Base-by-base conservation (phyloP, 92 coral and sea anemone species). In the Diadumene lineata region DNA sequence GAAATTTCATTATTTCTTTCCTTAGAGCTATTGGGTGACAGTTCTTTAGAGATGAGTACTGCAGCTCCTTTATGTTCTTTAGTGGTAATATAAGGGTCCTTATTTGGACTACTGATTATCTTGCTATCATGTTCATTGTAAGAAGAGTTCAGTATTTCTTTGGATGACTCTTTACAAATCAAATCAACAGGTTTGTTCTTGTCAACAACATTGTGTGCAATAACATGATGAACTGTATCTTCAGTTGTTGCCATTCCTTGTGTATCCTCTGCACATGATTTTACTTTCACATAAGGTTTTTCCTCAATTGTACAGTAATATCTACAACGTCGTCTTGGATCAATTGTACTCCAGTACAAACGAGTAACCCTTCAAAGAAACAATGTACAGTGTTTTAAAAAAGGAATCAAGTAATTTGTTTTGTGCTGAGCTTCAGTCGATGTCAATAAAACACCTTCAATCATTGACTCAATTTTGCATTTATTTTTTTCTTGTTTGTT, bases 251-350 rank as follows among this genome's bases (percentile, higher is more conserved):
- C 75, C 65, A 82, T 29, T 2, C 75, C 83, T 61, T 30, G 43
- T 1, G 70, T 68, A n/a, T 85, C 85, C 56, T 64, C 72, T 3
- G 74, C 60, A 31, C 61, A 60, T 31, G 74, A 76, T 56, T 33
- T 64, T 27, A 34, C 58, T 60, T 29, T 56, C 9, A 65, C 32
- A 46, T 74, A 62, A 2, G 70, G 50, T 46, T 69, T 76, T 72
- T 81, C 88, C 26, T 82, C 82, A 50, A 88, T 81, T 13, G 83
- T 74, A 53, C 97, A 92, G 28, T 87, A 86, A 68, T 94, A 94
- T 3, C 89, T 70, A 66, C 92, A 86, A 15, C 98, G 90, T n/a
- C 85, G 94, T 18, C 79, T 89, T 27, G 98, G 98, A 73, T 94
- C 91, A 19, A 69, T 66, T 4, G 92, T 80, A 68, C 98, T 94